phyloP scores from a whole-genome alignment of 2,888 invertebrate species.

The Opisthograptis luteolata region DNA sequence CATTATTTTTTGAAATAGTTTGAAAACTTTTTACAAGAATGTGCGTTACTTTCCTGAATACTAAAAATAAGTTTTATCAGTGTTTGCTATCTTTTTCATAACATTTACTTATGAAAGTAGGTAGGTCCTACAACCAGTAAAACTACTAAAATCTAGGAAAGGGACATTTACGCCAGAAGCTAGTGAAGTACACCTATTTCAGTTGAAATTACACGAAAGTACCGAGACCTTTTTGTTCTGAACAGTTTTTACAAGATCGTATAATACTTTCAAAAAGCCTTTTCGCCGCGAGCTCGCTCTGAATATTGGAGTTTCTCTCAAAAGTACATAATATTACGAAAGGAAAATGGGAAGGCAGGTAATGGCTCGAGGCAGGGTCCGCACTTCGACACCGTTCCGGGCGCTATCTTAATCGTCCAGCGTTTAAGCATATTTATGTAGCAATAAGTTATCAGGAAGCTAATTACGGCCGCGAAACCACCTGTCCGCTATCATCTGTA shows the following conservation, averaged over 20 bases:
- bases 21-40: too few relatives aligned
- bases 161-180: neutral
- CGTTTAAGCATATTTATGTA: slow-evolving; percentile 78
- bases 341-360: slow-evolving; percentile 55
- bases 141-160: slow-evolving; percentile 7
- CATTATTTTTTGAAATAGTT: too few relatives aligned
- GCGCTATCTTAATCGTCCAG: slow-evolving; percentile 76
- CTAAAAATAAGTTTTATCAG: too few relatives aligned
- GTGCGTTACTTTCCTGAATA: too few relatives aligned
- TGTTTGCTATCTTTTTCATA: neutral
- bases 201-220: slow-evolving; percentile 17
- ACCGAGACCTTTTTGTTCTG: slow-evolving; percentile 32
- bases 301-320: slow-evolving; percentile 53
- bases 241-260: slow-evolving; percentile 37
- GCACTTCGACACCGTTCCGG: slow-evolving; percentile 56
- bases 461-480: slow-evolving; percentile 83
- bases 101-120: neutral
- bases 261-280: slow-evolving; percentile 42
- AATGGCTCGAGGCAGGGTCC: slow-evolving; percentile 52
- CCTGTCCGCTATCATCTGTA: slow-evolving; percentile 84
- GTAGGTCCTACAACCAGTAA: neutral
- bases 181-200: slow-evolving; percentile 11
- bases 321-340: slow-evolving; percentile 55
- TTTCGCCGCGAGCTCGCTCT: slow-evolving; percentile 37
- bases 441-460: slow-evolving; percentile 81